Conservation (phyloP, 30 jellyfish, hydroid and myxozoan genomes). For the Hydra vulgaris region DNA sequence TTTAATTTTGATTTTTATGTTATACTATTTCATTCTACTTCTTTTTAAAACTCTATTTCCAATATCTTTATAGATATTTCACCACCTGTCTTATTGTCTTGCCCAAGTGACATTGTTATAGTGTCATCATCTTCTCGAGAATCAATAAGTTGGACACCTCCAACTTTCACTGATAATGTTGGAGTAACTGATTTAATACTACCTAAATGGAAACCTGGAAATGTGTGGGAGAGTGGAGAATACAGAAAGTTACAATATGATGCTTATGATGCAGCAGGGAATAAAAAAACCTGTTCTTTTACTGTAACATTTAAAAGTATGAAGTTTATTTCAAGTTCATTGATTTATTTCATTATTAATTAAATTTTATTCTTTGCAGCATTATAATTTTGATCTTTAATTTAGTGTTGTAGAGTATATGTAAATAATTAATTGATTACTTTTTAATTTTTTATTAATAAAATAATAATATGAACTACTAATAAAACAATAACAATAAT, state of each 20-base stretch:
- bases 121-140: constrained; percentile 14
- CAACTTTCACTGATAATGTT: constrained; percentile 74
- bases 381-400: no score
- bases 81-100: constrained; percentile 47
- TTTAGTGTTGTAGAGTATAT: no score
- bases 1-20: not conserved
- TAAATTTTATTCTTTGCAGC: no score
- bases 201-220: constrained; percentile 55
- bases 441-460: no score
- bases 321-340: not conserved
- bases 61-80: constrained; percentile 42
- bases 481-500: no score
- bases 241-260: constrained; percentile 45
- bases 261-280: constrained; percentile 81
- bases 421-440: no score
- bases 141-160: constrained; percentile 51
- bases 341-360: no score
- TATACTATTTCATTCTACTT: not conserved
- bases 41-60: not conserved
- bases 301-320: constrained; percentile 69
- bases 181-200: constrained; percentile 33
- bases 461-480: no score
- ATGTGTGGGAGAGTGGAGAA: constrained; percentile 44
- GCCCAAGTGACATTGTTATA: constrained; percentile 62
- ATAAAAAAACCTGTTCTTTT: constrained; percentile 65